Base-by-base conservation (phyloP, 2,888 invertebrate species). In the Spilarctia lutea region DNA sequence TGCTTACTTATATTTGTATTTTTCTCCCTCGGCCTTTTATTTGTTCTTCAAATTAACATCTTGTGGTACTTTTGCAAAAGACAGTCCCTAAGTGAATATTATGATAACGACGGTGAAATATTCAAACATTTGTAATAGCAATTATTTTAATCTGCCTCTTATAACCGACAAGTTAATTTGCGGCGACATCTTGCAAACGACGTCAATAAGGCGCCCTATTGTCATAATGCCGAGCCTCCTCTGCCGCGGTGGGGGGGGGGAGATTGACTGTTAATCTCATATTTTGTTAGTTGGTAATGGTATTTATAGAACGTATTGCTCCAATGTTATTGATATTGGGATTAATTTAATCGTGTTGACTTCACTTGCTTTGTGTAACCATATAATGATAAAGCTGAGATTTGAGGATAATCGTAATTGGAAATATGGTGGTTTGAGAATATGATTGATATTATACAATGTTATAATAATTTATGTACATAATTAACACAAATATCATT, bases 111-210 rank as follows among this genome's bases (percentile, higher is more conserved):
- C 76, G 69, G 70, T 72, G 78, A 80, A 79, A 80, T 83, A 82
- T 84, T 75, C 77, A 65, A 67, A 73, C 67, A 74, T 60, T 76
- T 78, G 81, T 83, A 78, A 84, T 73, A 75, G 67, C 72, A 75
- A 84, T 83, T 84, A 83, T 73, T 74, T 74, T 84, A 83, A 83
- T 83, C 83, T 81, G 70, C 65, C 72, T 73, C 78, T 76, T 81
- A 78, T 75, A 77, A 83, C 77, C 72, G 77, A 84, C 83, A 84
- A 84, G 81, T 84, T 83, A 83, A 84, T 82, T 84, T 80, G 74
- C 66, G 73, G 24, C 76, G 81, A 70, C 85, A 84, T 78, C 81
- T 83, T 84, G 83, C 81, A 81, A 83, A 84, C 83, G 83, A 84
- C 85, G 83, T 83, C 83, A 83, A 78, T 71, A 68, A 75, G 48